Evolutionary conservation across 1,140 invertebrate species (phyloP).

Genomic region (Drosophila ironensis): DNA sequence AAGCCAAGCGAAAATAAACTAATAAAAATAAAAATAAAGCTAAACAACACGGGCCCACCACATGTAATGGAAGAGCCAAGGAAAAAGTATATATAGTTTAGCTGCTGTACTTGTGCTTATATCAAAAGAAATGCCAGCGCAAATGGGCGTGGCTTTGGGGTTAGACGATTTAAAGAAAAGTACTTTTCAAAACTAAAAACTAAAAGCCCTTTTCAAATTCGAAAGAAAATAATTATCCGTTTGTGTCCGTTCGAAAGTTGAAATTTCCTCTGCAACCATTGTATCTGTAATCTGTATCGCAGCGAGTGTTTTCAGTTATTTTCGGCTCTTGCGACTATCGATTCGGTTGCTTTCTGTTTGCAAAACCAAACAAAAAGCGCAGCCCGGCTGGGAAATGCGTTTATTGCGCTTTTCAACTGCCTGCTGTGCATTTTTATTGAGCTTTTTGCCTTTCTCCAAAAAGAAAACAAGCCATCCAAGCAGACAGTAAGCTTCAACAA

Average conservation of each 20-base stretch:
- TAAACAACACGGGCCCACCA: slow-evolving; percentile 42
- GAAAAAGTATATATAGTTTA: slow-evolving; percentile 8
- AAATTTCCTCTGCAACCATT: too few relatives aligned
- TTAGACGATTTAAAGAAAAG: background rate
- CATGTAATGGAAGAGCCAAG: background rate
- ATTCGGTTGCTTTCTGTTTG: slow-evolving; percentile 33
- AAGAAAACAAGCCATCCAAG: too few relatives aligned
- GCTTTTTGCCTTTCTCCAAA: slow-evolving; percentile 4
- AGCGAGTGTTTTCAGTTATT: slow-evolving; percentile 6
- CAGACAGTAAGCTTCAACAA: too few relatives aligned
- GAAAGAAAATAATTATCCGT: background rate
- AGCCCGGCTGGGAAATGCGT: slow-evolving; percentile 62
- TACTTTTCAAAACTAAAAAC: background rate
- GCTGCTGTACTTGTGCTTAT: too few relatives aligned
- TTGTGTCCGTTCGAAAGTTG: background rate
- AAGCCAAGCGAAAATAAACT: slow-evolving; percentile 34
- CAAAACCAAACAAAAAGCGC: slow-evolving; percentile 49
- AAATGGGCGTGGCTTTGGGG: slow-evolving; percentile 23
- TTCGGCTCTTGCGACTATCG: slow-evolving; percentile 30
- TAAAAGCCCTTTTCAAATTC: background rate
- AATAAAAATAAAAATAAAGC: slow-evolving; percentile 47
- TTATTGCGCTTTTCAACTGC: slow-evolving; percentile 64
- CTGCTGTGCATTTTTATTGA: slow-evolving; percentile 55
- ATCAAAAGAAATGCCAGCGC: slow-evolving; percentile 3
- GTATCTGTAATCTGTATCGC: slow-evolving; percentile 23